Conservation (phyloP, 2,888 invertebrate species). For the Electrophaes corylata region DNA sequence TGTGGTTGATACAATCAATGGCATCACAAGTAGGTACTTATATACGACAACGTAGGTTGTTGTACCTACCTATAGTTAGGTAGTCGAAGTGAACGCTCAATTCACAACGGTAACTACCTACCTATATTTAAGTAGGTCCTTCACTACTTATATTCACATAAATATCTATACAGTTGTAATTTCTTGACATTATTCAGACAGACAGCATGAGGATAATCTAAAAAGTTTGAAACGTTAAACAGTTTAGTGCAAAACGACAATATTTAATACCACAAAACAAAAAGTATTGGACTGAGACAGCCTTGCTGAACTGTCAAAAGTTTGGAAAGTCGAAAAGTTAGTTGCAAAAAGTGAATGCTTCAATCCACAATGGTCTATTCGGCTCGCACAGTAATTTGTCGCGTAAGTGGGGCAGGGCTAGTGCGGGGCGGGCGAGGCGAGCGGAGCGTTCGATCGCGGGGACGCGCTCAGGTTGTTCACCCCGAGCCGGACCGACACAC, state of each 20-base stretch:
- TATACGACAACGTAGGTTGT: no score
- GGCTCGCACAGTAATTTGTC: constrained; percentile 53
- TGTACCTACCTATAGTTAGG: no score
- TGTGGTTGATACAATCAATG: neutral
- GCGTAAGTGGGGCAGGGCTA: constrained; percentile 49
- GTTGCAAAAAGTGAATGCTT: constrained; percentile 37
- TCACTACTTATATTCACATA: neutral
- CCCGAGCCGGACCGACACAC: constrained; percentile 57
- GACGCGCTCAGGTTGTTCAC: constrained; percentile 78
- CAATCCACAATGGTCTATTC: constrained; percentile 36
- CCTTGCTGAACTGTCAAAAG: neutral
- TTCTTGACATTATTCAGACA: neutral
- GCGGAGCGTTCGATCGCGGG: constrained; percentile 67
- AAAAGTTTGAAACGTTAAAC: neutral
- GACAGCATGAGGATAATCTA: no score
- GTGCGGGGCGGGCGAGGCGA: constrained; percentile 47
- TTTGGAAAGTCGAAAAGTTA: constrained; percentile 6
- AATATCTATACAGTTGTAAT: neutral
- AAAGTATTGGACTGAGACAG: no score
- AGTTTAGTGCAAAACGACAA: neutral
- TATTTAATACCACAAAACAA: no score
- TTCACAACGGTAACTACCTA: neutral
- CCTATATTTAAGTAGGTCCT: no score
- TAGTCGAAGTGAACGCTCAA: neutral
- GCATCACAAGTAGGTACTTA: no score